A percentile compares a stretch with the other conserved stretches of the same genome.
phyloP scores from a whole-genome alignment of 2,888 invertebrate species.

The Hyposoter didymator region DNA sequence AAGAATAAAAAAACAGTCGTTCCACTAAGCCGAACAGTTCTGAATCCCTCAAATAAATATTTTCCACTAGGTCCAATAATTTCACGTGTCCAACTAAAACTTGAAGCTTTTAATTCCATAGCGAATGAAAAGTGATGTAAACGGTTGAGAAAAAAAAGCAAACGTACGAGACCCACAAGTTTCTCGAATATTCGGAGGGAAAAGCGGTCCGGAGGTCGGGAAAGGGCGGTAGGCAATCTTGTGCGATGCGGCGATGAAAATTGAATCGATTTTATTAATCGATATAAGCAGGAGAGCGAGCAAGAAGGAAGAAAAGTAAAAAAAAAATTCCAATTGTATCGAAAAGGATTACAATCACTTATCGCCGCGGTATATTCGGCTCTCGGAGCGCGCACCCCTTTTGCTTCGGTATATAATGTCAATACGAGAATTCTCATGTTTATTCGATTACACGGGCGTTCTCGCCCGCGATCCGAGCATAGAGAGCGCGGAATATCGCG shows the following conservation, averaged over 20 bases:
- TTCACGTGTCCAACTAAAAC: not conserved
- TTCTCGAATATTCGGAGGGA: not conserved
- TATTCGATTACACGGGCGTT: slow-evolving; percentile 67
- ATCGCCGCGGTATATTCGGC: slow-evolving; percentile 49
- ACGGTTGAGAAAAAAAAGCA: not conserved
- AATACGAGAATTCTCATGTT: slow-evolving; percentile 72
- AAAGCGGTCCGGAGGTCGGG: not conserved
- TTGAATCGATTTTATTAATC: slow-evolving; percentile 65
- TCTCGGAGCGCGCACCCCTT: slow-evolving; percentile 50
- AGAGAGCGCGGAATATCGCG: slow-evolving; percentile 48
- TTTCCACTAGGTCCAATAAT: not conserved
- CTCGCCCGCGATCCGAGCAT: slow-evolving; percentile 29
- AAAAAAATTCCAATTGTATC: slow-evolving; percentile 64
- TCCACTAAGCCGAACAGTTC: not conserved
- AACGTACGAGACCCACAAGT: not conserved
- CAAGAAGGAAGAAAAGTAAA: slow-evolving; percentile 16
- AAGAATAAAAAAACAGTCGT: slow-evolving; percentile 15
- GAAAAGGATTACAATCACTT: slow-evolving; percentile 68
- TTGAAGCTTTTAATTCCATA: not conserved
- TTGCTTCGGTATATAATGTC: slow-evolving; percentile 68
- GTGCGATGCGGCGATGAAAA: slow-evolving; percentile 1
- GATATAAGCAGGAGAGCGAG: slow-evolving; percentile 35
- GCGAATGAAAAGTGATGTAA: not conserved
- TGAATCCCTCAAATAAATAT: slow-evolving; percentile 11
- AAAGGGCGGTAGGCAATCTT: not conserved